Evolutionary conservation across 2,888 invertebrate species (phyloP).

Genomic region (Cephus sareptanus): DNA sequence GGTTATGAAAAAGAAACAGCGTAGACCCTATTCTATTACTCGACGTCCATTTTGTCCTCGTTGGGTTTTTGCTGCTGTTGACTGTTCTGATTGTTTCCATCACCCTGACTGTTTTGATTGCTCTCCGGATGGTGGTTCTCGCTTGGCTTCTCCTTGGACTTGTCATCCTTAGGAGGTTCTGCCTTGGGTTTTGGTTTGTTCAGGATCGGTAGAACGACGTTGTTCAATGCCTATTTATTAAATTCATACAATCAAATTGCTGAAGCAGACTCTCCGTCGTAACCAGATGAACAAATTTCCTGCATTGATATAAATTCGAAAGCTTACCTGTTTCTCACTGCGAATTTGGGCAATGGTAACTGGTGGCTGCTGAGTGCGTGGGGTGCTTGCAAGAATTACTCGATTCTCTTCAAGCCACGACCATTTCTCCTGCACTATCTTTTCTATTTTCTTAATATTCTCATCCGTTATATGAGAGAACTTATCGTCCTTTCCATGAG

Average conservation of each 20-base stretch:
- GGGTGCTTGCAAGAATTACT: slow-evolving; percentile 73
- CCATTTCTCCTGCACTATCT: slow-evolving; percentile 71
- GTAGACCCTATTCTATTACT: slow-evolving; percentile 47
- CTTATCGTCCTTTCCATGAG: slow-evolving; percentile 72
- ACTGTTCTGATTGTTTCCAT: slow-evolving; percentile 48
- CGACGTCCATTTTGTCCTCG: slow-evolving; percentile 67
- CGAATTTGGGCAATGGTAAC: slow-evolving; percentile 84
- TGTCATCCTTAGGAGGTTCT: slow-evolving; percentile 71
- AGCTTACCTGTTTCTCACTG: slow-evolving; percentile 79
- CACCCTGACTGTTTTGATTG: slow-evolving; percentile 51
- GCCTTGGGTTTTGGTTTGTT: slow-evolving; percentile 93
- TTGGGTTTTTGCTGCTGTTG: slow-evolving; percentile 40
- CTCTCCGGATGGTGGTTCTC: slow-evolving; percentile 49
- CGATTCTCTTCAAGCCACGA: slow-evolving; percentile 85
- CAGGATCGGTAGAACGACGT: slow-evolving; percentile 75
- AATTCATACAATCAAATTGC: slow-evolving; percentile 21
- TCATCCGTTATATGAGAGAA: slow-evolving; percentile 84
- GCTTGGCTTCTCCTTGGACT: slow-evolving; percentile 56
- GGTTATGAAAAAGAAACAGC: slow-evolving; percentile 36
- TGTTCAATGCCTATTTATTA: slow-evolving; percentile 68
- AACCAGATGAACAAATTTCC: neutral
- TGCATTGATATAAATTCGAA: slow-evolving; percentile 49
- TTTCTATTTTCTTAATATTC: slow-evolving; percentile 83
- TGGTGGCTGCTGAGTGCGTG: slow-evolving; percentile 79
- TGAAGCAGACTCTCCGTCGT: neutral